phyloP scores from a whole-genome alignment of 2,888 invertebrate genomes.

The Elysia crispata region DNA sequence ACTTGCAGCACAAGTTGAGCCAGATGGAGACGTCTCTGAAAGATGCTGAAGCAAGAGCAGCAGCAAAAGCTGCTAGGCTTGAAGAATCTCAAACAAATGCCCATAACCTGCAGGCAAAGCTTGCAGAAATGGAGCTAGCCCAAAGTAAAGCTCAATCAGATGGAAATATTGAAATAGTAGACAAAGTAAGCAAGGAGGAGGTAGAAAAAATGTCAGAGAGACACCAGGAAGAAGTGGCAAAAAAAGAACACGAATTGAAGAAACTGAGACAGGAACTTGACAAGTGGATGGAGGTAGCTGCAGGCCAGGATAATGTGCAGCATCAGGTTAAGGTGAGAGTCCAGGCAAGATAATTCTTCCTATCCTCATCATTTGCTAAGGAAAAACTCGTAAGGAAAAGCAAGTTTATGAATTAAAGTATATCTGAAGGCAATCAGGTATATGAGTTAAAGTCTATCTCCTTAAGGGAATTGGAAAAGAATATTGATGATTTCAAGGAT shows the following conservation, averaged over 20 bases:
- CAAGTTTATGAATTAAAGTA: no score
- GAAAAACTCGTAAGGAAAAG: no score
- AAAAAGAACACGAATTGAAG: constrained; percentile 55
- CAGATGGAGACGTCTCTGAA: constrained; percentile 53
- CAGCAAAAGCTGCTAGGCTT: neutral
- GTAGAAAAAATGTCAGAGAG: constrained; percentile 40
- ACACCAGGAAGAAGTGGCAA: constrained; percentile 53
- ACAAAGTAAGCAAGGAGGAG: constrained; percentile 28
- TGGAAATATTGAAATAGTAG: no score
- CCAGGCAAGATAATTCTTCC: no score
- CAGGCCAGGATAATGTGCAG: constrained; percentile 2
- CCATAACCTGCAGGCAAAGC: neutral
- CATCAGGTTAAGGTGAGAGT: neutral
- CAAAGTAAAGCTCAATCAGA: no score
- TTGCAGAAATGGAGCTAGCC: constrained; percentile 14
- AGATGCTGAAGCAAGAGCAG: constrained; percentile 51
- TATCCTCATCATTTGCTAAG: no score
- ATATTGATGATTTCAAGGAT: no score
- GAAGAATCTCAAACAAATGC: constrained; percentile 1
- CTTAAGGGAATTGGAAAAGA: no score
- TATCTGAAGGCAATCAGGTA: no score
- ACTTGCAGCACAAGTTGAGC: constrained; percentile 35
- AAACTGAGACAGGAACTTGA: constrained; percentile 53
- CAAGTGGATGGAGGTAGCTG: constrained; percentile 47
- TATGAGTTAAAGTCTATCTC: no score